Conservation (phyloP, 2,797 vertebrate genomes). For the Adrianichthys oophorus region DNA sequence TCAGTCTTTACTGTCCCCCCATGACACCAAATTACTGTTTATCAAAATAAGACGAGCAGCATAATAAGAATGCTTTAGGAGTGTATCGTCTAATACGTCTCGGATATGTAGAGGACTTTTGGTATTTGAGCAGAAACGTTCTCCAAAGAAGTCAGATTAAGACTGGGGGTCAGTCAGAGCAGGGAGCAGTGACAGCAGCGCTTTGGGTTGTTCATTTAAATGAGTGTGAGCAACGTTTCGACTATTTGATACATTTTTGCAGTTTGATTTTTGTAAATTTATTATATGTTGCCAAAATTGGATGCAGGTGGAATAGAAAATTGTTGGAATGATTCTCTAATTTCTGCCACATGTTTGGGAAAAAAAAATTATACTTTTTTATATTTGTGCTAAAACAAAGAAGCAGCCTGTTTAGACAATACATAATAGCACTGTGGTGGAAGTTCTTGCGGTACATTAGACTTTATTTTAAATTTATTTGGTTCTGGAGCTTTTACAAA, state of each 20-base stretch:
- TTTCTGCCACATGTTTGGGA: no score
- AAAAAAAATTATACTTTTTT: no score
- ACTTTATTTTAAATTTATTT: neutral
- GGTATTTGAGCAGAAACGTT: constrained; percentile 35
- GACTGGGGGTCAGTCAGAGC: constrained; percentile 46
- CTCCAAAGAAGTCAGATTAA: constrained; percentile 39
- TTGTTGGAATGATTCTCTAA: no score
- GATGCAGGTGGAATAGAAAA: no score
- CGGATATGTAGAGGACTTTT: constrained; percentile 21
- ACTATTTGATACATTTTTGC: constrained; percentile 4
- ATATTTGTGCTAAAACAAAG: no score
- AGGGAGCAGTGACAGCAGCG: constrained; percentile 13
- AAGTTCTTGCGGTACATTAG: neutral
- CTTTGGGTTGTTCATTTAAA: constrained; percentile 21
- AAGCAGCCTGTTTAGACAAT: no score
- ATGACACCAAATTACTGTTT: constrained; percentile 76
- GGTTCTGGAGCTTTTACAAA: no score
- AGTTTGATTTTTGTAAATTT: neutral
- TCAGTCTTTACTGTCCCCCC: constrained; percentile 59
- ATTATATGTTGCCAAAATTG: no score
- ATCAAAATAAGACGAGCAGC: constrained; percentile 64
- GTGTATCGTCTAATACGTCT: constrained; percentile 41
- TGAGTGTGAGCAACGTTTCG: neutral
- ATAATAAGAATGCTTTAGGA: constrained; percentile 56
- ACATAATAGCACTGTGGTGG: no score